phyloP scores from a whole-genome alignment of 2,888 invertebrate species.

The Drosophila kokeensis region DNA sequence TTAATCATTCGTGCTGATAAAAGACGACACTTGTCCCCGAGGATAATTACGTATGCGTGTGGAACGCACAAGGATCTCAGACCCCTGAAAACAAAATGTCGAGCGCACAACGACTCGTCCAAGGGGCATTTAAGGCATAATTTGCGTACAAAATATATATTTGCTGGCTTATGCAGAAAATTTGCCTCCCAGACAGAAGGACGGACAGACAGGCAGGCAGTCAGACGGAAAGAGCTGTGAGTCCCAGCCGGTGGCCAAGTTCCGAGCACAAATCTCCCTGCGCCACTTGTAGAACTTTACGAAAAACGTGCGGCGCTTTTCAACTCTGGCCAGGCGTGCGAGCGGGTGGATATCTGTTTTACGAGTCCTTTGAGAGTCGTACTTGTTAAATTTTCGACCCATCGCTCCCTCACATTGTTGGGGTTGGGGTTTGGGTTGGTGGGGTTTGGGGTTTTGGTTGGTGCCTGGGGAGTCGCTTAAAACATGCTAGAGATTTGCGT shows the following conservation, averaged over 20 bases:
- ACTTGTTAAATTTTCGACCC: slow-evolving; percentile 72
- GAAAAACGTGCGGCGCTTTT: slow-evolving; percentile 72
- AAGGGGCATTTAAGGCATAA: slow-evolving; percentile 69
- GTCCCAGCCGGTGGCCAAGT: slow-evolving; percentile 13
- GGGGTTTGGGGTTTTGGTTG: slow-evolving; percentile 1
- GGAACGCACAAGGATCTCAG: slow-evolving; percentile 29
- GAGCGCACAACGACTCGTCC: slow-evolving; percentile 20
- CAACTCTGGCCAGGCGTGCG: slow-evolving; percentile 49
- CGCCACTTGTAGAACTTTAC: slow-evolving; percentile 72
- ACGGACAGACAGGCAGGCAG: slow-evolving; percentile 9
- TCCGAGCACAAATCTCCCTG: slow-evolving; percentile 39
- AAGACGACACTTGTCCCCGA: slow-evolving; percentile 72
- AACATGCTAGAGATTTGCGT: slow-evolving; percentile 78
- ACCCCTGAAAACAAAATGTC: not conserved
- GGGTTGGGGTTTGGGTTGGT: not conserved
- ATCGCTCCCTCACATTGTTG: slow-evolving; percentile 38
- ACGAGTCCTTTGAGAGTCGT: slow-evolving; percentile 74
- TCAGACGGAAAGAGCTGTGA: slow-evolving; percentile 3
- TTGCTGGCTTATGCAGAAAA: slow-evolving; percentile 63
- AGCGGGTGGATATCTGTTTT: slow-evolving; percentile 69
- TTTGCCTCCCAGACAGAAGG: slow-evolving; percentile 33
- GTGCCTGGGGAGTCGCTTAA: slow-evolving; percentile 36
- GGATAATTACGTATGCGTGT: slow-evolving; percentile 73
- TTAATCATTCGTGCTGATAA: slow-evolving; percentile 77
- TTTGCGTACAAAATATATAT: slow-evolving; percentile 73